Base-by-base conservation (phyloP, 1,140 invertebrate genomes). In the Platorchestia sp. region DNA sequence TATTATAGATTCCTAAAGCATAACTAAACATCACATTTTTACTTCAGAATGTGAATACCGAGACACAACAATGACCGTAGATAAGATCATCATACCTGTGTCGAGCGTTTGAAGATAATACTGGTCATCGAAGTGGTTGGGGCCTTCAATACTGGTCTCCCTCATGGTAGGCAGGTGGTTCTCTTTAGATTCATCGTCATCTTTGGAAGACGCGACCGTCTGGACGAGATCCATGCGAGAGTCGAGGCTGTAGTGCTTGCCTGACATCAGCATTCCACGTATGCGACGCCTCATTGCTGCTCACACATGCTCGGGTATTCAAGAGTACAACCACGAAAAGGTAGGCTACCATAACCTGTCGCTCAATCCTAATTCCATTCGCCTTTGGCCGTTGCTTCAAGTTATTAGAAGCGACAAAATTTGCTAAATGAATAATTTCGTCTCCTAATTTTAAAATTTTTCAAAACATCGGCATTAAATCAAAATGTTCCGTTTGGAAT, bases 241-340 rank as follows among this genome's bases (percentile, higher is more conserved):
- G 97, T 99, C 99, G 75, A 99, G 97, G 1, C 98, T 99, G 97
- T 98, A 99, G 97, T 99, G 98, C 95, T 98, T 98, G n/a, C 98
- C 98, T 5, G 98, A 98, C 98, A 99, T 98, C 89, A 99, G 97
- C 97, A 99, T 99, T 22, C 98, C 98, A 45, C 98, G 98, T 96
- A 99, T 98, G 40, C 99, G 98, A 86, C 99, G 97, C 45, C 98
- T 97, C 98, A 99, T 98, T 16, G 98, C 98, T 97, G 97, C 47
- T 7, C 47, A 19, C 47, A 51, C 47, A 51, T 51, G n/a, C n/a
- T n/a, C n/a, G n/a, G n/a, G n/a, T n/a, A n/a, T n/a, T n/a, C n/a
- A n/a, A n/a, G n/a, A n/a, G n/a, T n/a, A n/a, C n/a, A n/a, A n/a
- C n/a, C n/a, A n/a, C n/a, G n/a, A n/a, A n/a, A n/a, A n/a, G n/a